Conservation (phyloP, 2,797 vertebrate genomes). For the Pseudomugil gertrudae region DNA sequence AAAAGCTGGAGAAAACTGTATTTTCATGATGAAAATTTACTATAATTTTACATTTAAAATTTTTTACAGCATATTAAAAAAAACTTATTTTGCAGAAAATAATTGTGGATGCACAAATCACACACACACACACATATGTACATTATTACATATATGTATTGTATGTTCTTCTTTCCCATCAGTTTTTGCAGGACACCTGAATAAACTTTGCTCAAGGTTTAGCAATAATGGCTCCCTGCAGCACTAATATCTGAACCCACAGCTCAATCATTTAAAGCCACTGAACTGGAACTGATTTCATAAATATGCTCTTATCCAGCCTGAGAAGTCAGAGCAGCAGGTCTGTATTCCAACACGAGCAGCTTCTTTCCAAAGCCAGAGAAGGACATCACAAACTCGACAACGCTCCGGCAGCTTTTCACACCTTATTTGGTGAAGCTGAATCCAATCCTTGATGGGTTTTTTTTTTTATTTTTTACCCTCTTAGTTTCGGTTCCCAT, state of each 20-base stretch:
- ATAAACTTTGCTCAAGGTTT: conserved; percentile 54
- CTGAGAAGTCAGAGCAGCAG: neutral
- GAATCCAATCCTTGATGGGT: conserved; percentile 37
- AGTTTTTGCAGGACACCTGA: conserved; percentile 44
- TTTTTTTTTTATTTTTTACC: conserved; percentile 36
- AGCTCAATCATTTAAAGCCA: conserved; percentile 1
- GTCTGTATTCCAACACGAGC: conserved; percentile 23
- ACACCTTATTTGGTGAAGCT: conserved; percentile 43
- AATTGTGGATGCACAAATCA: too few relatives aligned
- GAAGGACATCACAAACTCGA: conserved; percentile 19
- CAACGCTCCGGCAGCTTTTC: conserved; percentile 14
- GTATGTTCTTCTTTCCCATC: conserved; percentile 7
- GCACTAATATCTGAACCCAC: conserved; percentile 20
- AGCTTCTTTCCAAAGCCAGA: conserved; percentile 17
- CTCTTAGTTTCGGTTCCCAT: conserved; percentile 11
- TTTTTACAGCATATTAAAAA: too few relatives aligned
- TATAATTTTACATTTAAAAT: too few relatives aligned
- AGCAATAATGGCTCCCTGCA: conserved; percentile 32
- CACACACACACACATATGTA: too few relatives aligned
- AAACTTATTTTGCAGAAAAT: too few relatives aligned
- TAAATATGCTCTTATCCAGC: conserved; percentile 24
- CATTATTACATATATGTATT: too few relatives aligned
- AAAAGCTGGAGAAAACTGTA: too few relatives aligned
- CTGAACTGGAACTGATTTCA: conserved; percentile 36
- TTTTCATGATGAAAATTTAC: too few relatives aligned